These are phyloP conservation scores for Melitaea athalia DNA, from an alignment of 2,888 invertebrate species.

Conservation along the genomic window DNA sequence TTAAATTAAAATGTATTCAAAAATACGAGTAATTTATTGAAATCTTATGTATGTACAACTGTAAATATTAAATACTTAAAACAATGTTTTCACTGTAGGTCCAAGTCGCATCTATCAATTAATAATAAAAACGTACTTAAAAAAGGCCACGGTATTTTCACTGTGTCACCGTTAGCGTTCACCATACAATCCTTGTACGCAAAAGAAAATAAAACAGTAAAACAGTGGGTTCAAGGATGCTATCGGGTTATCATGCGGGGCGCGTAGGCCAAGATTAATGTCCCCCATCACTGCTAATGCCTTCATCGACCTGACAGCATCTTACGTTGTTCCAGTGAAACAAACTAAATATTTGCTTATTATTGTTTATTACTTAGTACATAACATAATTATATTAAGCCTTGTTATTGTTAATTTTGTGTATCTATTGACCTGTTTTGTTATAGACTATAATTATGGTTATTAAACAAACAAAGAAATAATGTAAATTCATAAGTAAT, in stretches of 20 bases:
- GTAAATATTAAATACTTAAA: no score
- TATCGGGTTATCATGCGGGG: conserved; percentile 51
- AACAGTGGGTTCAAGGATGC: conserved; percentile 21
- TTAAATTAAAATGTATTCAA: no score
- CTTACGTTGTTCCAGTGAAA: conserved; percentile 18
- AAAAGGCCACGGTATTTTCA: no score
- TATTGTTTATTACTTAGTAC: background rate
- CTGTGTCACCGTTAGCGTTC: background rate
- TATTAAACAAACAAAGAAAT: no score
- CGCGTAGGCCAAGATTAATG: conserved; percentile 53
- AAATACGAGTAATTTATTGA: no score
- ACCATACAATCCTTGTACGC: background rate
- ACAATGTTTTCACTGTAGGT: no score
- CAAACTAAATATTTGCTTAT: conserved; percentile 8
- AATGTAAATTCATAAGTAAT: no score
- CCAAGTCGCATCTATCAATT: no score
- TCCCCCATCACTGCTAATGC: conserved; percentile 41
- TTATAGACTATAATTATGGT: no score
- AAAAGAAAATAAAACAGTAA: conserved; percentile 15
- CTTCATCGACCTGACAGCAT: conserved; percentile 43
- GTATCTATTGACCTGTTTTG: background rate
- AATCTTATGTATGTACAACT: no score
- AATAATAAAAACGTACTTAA: no score
- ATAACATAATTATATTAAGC: background rate
- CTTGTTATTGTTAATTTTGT: background rate